phyloP scores from a whole-genome alignment of 2,797 vertebrate genomes.

The Forpus xanthops region DNA sequence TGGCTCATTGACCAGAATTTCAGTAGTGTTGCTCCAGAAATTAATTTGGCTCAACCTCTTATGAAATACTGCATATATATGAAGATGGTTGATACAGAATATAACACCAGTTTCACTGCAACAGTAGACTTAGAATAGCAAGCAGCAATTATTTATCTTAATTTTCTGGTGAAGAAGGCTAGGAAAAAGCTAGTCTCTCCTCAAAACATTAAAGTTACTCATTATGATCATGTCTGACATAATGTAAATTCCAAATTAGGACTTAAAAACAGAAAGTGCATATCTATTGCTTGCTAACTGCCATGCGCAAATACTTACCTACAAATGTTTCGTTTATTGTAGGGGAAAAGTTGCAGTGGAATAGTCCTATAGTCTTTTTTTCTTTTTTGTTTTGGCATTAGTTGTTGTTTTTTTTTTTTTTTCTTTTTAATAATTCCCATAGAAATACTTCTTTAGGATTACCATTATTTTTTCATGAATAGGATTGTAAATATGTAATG shows the following conservation, averaged over 20 bases:
- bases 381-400: not conserved
- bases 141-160: not conserved
- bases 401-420: not conserved
- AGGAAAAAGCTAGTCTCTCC: not conserved
- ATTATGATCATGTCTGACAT: not conserved
- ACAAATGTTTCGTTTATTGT: not conserved
- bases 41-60: not conserved
- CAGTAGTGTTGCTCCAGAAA: not conserved
- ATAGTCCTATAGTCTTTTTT: not conserved
- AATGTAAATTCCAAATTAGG: not conserved
- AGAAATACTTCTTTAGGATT: slow-evolving; percentile 44
- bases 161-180: not conserved
- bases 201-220: not conserved
- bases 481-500: slow-evolving; percentile 60
- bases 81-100: not conserved
- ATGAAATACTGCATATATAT: not conserved
- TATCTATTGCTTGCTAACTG: not conserved
- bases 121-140: not conserved
- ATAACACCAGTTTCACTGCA: not conserved
- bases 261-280: not conserved
- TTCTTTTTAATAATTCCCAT: slow-evolving; percentile 32
- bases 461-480: slow-evolving; percentile 57
- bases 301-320: not conserved
- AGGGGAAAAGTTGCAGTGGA: not conserved
- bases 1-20: not conserved